phyloP scores from a whole-genome alignment of 2,797 vertebrate genomes.

The Chaetodon trifasciatus region DNA sequence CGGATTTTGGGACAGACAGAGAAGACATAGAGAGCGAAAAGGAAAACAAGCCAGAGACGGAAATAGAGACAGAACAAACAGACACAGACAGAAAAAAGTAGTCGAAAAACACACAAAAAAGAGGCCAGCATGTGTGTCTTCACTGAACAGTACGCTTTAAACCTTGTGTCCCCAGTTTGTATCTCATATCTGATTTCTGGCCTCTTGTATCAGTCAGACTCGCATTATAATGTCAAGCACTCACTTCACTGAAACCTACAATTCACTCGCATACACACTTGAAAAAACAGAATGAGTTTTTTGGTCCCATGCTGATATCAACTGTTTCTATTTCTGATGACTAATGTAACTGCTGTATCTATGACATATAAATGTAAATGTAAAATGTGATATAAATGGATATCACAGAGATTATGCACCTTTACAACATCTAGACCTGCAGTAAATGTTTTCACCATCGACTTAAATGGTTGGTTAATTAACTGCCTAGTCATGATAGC shows the following conservation, averaged over 20 bases:
- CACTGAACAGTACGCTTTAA: not conserved
- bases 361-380: not conserved
- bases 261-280: not conserved
- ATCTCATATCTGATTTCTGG: conserved; percentile 4
- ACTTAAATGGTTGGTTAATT: conserved; percentile 11
- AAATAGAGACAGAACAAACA: conserved; percentile 29
- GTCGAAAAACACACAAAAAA: conserved; percentile 15
- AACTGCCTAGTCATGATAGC: conserved; percentile 7
- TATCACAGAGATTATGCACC: not conserved
- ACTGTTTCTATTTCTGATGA: conserved; percentile 2
- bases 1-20: conserved; percentile 36
- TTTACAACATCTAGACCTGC: not conserved
- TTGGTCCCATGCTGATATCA: not conserved
- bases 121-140: not conserved
- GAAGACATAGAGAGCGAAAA: conserved; percentile 10
- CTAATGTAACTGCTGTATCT: not conserved
- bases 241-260: conserved; percentile 3
- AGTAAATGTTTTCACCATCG: not conserved
- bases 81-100: conserved; percentile 18
- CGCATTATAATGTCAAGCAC: not conserved
- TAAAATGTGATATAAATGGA: not conserved
- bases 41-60: conserved; percentile 16
- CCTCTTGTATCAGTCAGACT: not conserved
- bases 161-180: conserved; percentile 2
- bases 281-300: not conserved